Conservation (phyloP, 1,140 invertebrate species). For the Vanessa atalanta region DNA sequence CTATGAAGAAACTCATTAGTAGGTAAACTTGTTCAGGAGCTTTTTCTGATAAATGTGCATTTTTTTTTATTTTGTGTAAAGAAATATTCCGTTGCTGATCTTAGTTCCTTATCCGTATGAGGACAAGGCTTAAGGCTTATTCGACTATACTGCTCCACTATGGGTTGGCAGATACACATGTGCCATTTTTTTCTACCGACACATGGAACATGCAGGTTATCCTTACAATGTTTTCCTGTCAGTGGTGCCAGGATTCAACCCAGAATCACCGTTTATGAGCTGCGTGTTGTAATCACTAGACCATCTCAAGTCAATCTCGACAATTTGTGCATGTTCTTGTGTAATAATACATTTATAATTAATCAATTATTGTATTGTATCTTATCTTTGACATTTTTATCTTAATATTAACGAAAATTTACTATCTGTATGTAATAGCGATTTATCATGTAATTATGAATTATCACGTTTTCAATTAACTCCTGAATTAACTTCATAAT, state of each 20-base stretch:
- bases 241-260: too few relatives aligned
- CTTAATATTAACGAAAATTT: slow-evolving; percentile 14
- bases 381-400: slow-evolving; percentile 17
- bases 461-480: slow-evolving; percentile 9
- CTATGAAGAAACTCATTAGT: slow-evolving; percentile 89
- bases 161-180: too few relatives aligned
- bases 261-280: too few relatives aligned
- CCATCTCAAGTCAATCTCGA: too few relatives aligned
- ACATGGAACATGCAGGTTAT: too few relatives aligned
- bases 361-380: slow-evolving; percentile 23
- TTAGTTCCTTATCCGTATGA: too few relatives aligned
- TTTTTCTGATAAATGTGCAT: slow-evolving; percentile 47
- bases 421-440: slow-evolving; percentile 4
- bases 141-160: too few relatives aligned
- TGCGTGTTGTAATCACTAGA: too few relatives aligned
- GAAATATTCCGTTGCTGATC: too few relatives aligned
- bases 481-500: neutral
- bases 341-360: slow-evolving; percentile 11
- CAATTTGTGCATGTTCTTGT: neutral
- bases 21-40: slow-evolving; percentile 83
- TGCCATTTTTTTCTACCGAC: too few relatives aligned
- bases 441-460: slow-evolving; percentile 7
- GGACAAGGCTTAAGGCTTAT: too few relatives aligned
- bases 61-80: slow-evolving; percentile 23
- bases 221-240: too few relatives aligned